Evolutionary conservation across 1,140 invertebrate genomes (phyloP).

Genomic region (Palaemon carinicauda): DNA sequence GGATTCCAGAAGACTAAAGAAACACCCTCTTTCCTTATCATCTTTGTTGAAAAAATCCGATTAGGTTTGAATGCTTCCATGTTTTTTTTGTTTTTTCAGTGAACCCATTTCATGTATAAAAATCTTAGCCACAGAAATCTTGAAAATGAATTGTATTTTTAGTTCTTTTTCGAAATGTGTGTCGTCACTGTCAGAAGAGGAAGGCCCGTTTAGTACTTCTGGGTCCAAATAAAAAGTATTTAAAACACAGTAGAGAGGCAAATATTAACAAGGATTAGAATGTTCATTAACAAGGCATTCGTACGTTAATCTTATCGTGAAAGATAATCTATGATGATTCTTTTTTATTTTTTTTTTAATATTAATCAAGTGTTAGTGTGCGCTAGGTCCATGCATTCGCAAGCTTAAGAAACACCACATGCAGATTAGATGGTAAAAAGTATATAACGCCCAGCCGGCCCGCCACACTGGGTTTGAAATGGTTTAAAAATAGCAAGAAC

Average conservation of each 20-base stretch:
- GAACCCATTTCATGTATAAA: too few relatives aligned
- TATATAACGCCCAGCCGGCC: slow-evolving; percentile 28
- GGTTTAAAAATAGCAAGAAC: slow-evolving; percentile 10
- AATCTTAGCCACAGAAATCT: too few relatives aligned
- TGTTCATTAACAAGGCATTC: slow-evolving; percentile 43
- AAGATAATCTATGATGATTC: background rate
- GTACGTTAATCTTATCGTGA: slow-evolving; percentile 10
- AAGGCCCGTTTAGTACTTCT: slow-evolving; percentile 14
- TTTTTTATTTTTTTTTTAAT: background rate
- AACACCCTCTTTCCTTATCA: background rate
- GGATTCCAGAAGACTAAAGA: too few relatives aligned
- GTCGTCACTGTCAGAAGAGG: background rate
- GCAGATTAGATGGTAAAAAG: slow-evolving; percentile 44
- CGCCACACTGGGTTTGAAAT: slow-evolving; percentile 34
- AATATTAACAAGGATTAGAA: slow-evolving; percentile 33
- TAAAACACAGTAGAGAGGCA: slow-evolving; percentile 40
- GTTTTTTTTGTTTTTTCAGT: background rate
- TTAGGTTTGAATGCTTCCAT: background rate
- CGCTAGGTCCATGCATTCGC: slow-evolving; percentile 42
- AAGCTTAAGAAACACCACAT: slow-evolving; percentile 48
- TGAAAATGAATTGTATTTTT: background rate
- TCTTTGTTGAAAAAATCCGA: background rate
- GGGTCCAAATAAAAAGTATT: slow-evolving; percentile 18
- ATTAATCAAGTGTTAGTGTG: slow-evolving; percentile 22
- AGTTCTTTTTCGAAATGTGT: background rate